Evolutionary conservation across 2,888 invertebrate species (phyloP).

Genomic region (Amiota mariae): DNA sequence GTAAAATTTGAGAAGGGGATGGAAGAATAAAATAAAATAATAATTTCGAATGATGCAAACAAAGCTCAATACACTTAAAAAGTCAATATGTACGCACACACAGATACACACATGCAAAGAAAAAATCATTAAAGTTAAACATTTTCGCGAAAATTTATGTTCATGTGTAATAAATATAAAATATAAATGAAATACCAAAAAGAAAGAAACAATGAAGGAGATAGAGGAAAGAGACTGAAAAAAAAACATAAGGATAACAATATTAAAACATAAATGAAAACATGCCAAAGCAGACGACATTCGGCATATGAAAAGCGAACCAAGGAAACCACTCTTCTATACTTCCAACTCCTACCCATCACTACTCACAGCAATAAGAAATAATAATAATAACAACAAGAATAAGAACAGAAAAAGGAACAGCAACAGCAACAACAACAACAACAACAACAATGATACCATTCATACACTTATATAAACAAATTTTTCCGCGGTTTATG

Average conservation of each 20-base stretch:
- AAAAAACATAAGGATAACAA: conserved; percentile 43
- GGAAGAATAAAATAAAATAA: background rate
- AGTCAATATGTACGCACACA: conserved; percentile 26
- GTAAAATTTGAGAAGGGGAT: background rate
- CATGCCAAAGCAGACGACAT: conserved; percentile 49
- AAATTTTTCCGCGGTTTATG: conserved; percentile 29
- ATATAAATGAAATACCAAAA: conserved; percentile 7
- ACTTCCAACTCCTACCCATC: background rate
- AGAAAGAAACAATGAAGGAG: background rate
- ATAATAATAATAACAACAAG: no score
- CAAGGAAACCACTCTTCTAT: conserved; percentile 13
- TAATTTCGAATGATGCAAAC: background rate
- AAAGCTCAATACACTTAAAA: background rate
- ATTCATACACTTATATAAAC: conserved; percentile 22
- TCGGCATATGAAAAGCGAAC: conserved; percentile 45
- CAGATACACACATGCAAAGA: background rate
- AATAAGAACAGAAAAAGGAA: background rate
- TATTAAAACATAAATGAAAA: conserved; percentile 49
- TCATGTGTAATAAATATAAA: conserved; percentile 20
- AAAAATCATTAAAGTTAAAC: conserved; percentile 22
- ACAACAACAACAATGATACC: background rate
- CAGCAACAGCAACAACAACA: background rate
- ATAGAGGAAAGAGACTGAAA: background rate
- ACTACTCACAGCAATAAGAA: background rate
- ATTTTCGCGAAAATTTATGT: conserved; percentile 9